Evolutionary conservation across 30 jellyfish, hydroid and myxozoan species (phyloP).

Genomic region (Mastigias papua): DNA sequence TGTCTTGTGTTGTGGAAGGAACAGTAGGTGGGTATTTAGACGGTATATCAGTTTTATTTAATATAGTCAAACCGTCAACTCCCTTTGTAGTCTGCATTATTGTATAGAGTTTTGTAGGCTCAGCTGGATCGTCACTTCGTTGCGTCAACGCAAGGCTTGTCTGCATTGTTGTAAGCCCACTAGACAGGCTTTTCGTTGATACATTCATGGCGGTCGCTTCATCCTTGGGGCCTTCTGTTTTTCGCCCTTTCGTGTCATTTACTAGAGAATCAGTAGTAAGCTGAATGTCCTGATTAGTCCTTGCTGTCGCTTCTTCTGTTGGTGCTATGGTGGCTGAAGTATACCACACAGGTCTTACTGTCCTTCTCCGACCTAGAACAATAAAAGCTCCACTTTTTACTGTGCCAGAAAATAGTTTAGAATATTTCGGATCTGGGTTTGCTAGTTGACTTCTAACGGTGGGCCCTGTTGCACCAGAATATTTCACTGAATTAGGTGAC

Average conservation of each 20-base stretch:
- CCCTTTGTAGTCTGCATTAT: neutral
- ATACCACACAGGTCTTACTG: conserved; percentile 11
- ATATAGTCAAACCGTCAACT: neutral
- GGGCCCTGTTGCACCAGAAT: neutral
- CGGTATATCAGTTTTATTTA: neutral
- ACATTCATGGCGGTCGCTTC: neutral
- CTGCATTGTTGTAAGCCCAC: neutral
- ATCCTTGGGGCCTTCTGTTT: neutral
- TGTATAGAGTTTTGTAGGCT: neutral
- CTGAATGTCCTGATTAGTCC: neutral
- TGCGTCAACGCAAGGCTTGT: neutral
- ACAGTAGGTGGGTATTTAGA: neutral
- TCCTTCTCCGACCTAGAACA: conserved; percentile 1
- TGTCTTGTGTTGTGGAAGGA: neutral
- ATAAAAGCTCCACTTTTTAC: conserved; percentile 16
- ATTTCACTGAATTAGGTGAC: neutral
- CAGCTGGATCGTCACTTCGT: neutral
- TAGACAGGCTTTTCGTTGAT: neutral
- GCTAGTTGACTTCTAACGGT: neutral
- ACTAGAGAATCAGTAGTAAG: neutral
- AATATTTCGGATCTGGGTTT: neutral
- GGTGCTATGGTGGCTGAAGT: neutral
- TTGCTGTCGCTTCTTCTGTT: neutral
- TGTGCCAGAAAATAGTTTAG: conserved; percentile 8
- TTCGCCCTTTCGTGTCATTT: neutral